Conservation (phyloP, 2,888 invertebrate genomes). For the Acanthacorydalis orientalis region DNA sequence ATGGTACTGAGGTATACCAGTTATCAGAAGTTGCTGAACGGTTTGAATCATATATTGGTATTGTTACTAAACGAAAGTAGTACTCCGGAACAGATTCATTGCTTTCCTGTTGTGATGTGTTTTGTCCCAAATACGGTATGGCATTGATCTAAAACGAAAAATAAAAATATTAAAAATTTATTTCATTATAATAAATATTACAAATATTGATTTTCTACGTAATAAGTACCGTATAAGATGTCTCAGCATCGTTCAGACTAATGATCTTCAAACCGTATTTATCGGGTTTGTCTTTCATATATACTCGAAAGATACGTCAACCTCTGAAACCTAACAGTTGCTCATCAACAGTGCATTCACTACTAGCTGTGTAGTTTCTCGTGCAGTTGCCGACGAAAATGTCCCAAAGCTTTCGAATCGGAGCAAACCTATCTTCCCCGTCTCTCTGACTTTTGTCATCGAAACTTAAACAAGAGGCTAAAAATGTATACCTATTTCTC, state of each 20-base stretch:
- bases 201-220: no score
- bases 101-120: slow-evolving; percentile 9
- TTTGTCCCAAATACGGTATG: slow-evolving; percentile 17
- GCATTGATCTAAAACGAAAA: no score
- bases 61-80: slow-evolving; percentile 12
- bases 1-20: slow-evolving; percentile 8
- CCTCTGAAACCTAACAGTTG: slow-evolving; percentile 15
- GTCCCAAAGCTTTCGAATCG: slow-evolving; percentile 15
- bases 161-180: no score
- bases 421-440: slow-evolving; percentile 13
- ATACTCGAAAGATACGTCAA: slow-evolving; percentile 13
- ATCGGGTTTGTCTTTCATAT: slow-evolving; percentile 17
- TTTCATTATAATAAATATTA: no score
- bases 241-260: slow-evolving; percentile 18
- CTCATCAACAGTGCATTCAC: slow-evolving; percentile 16
- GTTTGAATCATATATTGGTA: slow-evolving; percentile 13
- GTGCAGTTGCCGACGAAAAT: slow-evolving; percentile 12
- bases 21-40: slow-evolving; percentile 1
- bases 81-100: slow-evolving; percentile 10
- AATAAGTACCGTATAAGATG: slow-evolving; percentile 18
- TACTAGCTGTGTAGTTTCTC: slow-evolving; percentile 10
- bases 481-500: slow-evolving; percentile 9
- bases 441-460: slow-evolving; percentile 9
- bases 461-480: slow-evolving; percentile 9
- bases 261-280: slow-evolving; percentile 20